These are phyloP conservation scores for Belonocnema kinseyi DNA, from an alignment of 1,140 invertebrate genomes.

Conservation along the genomic window DNA sequence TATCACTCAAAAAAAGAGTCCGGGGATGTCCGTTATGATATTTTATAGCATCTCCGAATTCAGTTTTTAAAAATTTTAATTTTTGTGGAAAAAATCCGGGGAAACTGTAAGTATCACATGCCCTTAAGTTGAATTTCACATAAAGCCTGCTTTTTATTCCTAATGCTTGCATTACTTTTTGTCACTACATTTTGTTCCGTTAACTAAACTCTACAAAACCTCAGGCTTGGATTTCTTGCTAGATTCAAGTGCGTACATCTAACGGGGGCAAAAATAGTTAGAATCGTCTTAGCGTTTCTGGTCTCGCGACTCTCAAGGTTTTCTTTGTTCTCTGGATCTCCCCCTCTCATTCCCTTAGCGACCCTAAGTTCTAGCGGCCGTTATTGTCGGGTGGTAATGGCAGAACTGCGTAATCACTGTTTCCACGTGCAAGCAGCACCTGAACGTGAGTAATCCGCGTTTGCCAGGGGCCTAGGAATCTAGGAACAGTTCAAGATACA, in stretches of 20 bases:
- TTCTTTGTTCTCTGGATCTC: constrained; percentile 63
- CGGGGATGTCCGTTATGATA: too few relatives aligned
- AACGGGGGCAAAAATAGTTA: constrained; percentile 55
- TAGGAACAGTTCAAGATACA: constrained; percentile 26
- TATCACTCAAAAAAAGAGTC: too few relatives aligned
- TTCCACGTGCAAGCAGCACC: constrained; percentile 65
- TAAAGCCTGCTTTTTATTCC: too few relatives aligned
- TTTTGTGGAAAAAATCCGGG: too few relatives aligned
- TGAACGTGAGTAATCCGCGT: constrained; percentile 66
- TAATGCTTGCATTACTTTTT: too few relatives aligned
- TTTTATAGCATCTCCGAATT: too few relatives aligned
- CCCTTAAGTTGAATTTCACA: too few relatives aligned
- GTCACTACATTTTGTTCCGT: too few relatives aligned
- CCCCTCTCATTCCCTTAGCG: constrained; percentile 31
- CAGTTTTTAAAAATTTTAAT: too few relatives aligned
- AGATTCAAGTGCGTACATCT: constrained; percentile 50
- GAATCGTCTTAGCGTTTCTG: constrained; percentile 42
- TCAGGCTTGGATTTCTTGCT: neutral
- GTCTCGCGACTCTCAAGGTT: constrained; percentile 60
- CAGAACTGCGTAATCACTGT: constrained; percentile 59
- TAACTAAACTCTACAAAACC: neutral
- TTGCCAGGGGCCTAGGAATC: constrained; percentile 51
- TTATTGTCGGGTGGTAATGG: constrained; percentile 41
- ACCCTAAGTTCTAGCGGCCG: neutral
- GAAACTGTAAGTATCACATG: too few relatives aligned